Base-by-base conservation (phyloP, 2,113 vertebrate species). In the Oncorhynchus masou region DNA sequence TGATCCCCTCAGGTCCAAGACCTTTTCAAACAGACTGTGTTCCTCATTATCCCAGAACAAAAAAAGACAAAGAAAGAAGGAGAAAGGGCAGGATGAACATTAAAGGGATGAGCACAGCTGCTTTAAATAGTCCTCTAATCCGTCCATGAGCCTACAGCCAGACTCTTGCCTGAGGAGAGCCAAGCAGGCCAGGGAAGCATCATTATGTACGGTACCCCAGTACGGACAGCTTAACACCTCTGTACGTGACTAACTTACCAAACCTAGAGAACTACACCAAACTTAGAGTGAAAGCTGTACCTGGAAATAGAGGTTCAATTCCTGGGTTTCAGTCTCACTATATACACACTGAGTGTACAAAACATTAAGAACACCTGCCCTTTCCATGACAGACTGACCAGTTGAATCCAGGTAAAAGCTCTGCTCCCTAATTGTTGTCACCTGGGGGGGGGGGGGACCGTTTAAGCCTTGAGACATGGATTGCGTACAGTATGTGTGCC, bases 21-120 rank as follows among this genome's bases (percentile, higher is more conserved):
- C 74, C 24, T 51, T 70, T 73, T 71, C 45, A 71, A 71, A 68
- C 54, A 65, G 31, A 12, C 54, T 29, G 69, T 73, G 65, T 73
- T 76, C 65, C 57, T 64, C 5, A 70, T 74, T 73, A 72, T 24
- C n/a, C 68, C 34, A 73, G 22, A 22, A 73, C 27, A 65, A 27
- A 24, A 49, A 48, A 74, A 70, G 71, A 74, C 25, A 64, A 70
- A 2, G 45, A 62, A 62, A 48, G 24, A 39, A 67, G 4, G 39
- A 45, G 27, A 68, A 9, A 15, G 45, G 74, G 3, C 25, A 69
- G 49, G 13, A 34, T 16, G 39, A 39, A 60, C 59, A 73, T n/a
- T 60, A 39, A 70, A 48, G 70, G 57, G 54, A 76, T 5, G n/a
- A 29, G 68, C 48, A 29, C 71, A 70, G 68, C 59, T 54, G 72